Base-by-base conservation (phyloP, 2,797 vertebrate genomes). In the Fringilla coelebs region DNA sequence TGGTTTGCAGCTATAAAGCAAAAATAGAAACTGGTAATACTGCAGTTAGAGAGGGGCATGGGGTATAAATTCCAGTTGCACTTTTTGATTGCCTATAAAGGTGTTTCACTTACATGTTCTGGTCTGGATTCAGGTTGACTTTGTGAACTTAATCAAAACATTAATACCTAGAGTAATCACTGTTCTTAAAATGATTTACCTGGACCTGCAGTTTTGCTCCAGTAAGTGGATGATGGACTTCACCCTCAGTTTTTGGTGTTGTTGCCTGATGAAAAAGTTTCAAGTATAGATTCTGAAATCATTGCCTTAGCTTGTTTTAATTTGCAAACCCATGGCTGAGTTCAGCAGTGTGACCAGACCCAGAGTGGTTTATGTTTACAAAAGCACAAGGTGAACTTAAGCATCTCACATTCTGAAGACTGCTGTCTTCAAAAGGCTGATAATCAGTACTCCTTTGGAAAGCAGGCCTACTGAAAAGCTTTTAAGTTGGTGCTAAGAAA, bases 1-100 rank as follows among this genome's bases (percentile, higher is more conserved):
- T 96, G 96, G 95, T 97, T 97, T 97, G 92, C 92, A 94, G 95
- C 91, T 91, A 73, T 94, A 94, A 92, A 91, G 92, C 41, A 60
- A 41, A 88, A 91, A 84, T 66, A 82, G 82, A 81, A 94, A 88
- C 10, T 72, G 82, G 76, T 49, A 67, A 76, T 29, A 24, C 67
- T 71, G 79, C 82, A 92, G 61, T 92, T 88, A 93, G 52, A 94
- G 71, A 79, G 3, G 9, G 49, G 22, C 46, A 76, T 38, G 45
- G 83, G 20, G 11, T 76, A 73, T 31, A 88, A 85, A 81, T 66
- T 93, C 24, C 52, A 85, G 28, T 31, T 84, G 16, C 6, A 22
- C 46, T 83, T 91, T 89, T 75, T 92, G 31, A 51, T 66, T 81
- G 63, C 34, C 43, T 73, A 5, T 38, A 82, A 26, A 66, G 9